Conservation (phyloP, 2,797 vertebrate species). For the Periparus ater region DNA sequence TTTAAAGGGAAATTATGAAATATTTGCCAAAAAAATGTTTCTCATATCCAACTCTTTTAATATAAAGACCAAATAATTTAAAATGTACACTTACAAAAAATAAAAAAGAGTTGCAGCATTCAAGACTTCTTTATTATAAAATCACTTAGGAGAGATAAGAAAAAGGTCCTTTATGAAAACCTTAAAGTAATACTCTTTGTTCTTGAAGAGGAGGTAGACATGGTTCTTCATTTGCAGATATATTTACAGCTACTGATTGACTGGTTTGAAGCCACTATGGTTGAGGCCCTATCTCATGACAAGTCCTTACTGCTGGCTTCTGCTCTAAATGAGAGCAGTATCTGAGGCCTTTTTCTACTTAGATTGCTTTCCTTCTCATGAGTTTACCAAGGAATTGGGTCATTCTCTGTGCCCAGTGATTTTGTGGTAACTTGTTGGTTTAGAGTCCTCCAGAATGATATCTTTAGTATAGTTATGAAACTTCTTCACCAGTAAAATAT, state of each 20-base stretch:
- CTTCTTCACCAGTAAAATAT: constrained; percentile 61
- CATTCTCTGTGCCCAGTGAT: not conserved
- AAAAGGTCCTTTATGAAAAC: not conserved
- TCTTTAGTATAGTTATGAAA: constrained; percentile 26
- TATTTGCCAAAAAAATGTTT: not conserved
- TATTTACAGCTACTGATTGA: not conserved
- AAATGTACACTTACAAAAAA: not conserved
- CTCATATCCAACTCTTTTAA: not conserved
- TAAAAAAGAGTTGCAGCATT: not conserved
- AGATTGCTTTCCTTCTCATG: not conserved
- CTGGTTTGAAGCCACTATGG: not conserved
- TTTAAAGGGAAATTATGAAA: not conserved
- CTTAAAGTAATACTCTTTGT: not conserved
- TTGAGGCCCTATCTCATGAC: not conserved
- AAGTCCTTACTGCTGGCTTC: not conserved
- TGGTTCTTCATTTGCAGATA: not conserved
- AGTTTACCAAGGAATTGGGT: not conserved
- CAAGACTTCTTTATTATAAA: not conserved
- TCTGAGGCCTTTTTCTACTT: not conserved
- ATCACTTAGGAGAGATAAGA: not conserved
- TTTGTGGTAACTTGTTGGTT: constrained; percentile 1
- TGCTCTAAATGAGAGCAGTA: not conserved
- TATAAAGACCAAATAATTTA: not conserved
- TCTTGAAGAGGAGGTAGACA: not conserved
- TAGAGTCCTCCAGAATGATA: not conserved